Evolutionary conservation across 2,113 vertebrate species (phyloP), one percentile per base, ranked within the genome.

Genomic region (Microtus montanus): DNA sequence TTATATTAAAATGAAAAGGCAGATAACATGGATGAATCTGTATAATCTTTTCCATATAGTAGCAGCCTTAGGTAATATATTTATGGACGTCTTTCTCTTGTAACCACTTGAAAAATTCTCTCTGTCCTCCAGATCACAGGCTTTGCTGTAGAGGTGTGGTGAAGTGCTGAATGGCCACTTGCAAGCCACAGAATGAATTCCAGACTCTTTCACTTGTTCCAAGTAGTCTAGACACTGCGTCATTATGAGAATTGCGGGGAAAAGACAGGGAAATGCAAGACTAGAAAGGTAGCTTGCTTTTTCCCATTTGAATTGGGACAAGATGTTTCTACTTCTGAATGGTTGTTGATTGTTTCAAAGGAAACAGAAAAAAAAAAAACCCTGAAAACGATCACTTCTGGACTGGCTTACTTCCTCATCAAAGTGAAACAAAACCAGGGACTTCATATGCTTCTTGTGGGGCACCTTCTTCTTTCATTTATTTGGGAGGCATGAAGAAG

Each of bases 151-250:
- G 70, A 92, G 93, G 1, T 96, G 28, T 9, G 92, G 64, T 96
- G 75, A 91, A 95, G 93, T 91, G 85, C 92, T 90, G 88, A 97
- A 92, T 95, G 97, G 92, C 92, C 71, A 95, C 96, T 97, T 98
- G 96, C 84, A 97, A 97, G 97, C 91, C 95, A 96, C 91, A 96
- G 96, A 97, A 97, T 96, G 98, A 96, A 97, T 87, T 96, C 91
- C 96, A 98, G 89, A 94, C 83, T 64, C 80, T 92, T 96, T 93
- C 9, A 96, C 89, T 97, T 86, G 84, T 96, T 97, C 97, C 97
- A 97, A 98, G 94, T 97, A 98, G 98, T 98, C 98, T 98, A 98
- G 98, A 98, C 98, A 93, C 94, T 97, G 96, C 96, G 97, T 98
- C 97, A 98, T 94, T 96, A 94, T 95, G 90, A 97, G 33, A 98